These are phyloP conservation scores for Drosophila incognita DNA, from an alignment of 2,888 invertebrate species.

Conservation along the genomic window DNA sequence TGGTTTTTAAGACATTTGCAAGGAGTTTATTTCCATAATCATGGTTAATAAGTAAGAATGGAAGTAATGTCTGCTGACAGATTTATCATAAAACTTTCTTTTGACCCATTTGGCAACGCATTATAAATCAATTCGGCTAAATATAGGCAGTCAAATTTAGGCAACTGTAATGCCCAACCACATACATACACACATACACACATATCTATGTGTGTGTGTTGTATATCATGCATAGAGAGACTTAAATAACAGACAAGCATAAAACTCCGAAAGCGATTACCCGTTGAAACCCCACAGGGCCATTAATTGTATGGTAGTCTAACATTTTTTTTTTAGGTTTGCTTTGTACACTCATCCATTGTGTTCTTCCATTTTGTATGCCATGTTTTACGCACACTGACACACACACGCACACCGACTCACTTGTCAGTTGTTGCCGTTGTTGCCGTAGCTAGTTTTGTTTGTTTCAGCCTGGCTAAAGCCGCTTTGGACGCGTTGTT, in stretches of 20 bases:
- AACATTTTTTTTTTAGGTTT: slow-evolving; percentile 35
- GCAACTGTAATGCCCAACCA: slow-evolving; percentile 8
- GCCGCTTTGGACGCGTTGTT: slow-evolving; percentile 69
- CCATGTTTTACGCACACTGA: slow-evolving; percentile 39
- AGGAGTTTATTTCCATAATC: neutral
- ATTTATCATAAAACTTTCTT: neutral
- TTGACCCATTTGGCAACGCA: slow-evolving; percentile 3
- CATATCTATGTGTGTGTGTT: neutral
- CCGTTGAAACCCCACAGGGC: slow-evolving; percentile 77
- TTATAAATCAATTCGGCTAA: slow-evolving; percentile 24
- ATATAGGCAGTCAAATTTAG: slow-evolving; percentile 13
- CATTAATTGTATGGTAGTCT: slow-evolving; percentile 77
- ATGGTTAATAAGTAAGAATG: neutral
- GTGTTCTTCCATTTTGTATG: slow-evolving; percentile 45
- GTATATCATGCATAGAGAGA: slow-evolving; percentile 9
- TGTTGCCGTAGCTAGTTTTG: slow-evolving; percentile 51
- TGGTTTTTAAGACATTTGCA: neutral
- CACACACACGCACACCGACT: slow-evolving; percentile 16
- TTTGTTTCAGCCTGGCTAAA: slow-evolving; percentile 64
- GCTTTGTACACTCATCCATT: slow-evolving; percentile 34
- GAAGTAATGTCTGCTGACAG: neutral
- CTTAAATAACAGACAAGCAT: slow-evolving; percentile 37
- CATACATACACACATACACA: neutral
- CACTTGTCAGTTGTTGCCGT: slow-evolving; percentile 35
- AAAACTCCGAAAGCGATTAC: slow-evolving; percentile 56